Evolutionary conservation across 2,797 vertebrate species (phyloP).

Genomic region (Phrynocephalus vlangalii): DNA sequence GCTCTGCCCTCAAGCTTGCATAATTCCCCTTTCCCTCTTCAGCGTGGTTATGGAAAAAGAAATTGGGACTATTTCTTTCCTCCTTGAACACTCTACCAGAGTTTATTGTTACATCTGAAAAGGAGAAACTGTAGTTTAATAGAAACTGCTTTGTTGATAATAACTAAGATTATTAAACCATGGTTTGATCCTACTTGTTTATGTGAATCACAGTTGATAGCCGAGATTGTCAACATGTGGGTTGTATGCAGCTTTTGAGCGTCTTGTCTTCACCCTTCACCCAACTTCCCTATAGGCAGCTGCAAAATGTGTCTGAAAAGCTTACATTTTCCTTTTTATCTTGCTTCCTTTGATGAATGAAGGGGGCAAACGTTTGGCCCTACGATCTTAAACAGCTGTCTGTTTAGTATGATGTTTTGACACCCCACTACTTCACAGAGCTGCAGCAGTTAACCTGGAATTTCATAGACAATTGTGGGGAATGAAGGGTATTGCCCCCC

Average conservation of each 20-base stretch:
- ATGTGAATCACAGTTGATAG: neutral
- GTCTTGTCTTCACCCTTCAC: neutral
- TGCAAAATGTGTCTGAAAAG: neutral
- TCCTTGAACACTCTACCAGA: neutral
- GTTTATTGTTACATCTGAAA: neutral
- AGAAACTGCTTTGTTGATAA: neutral
- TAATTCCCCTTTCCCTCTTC: neutral
- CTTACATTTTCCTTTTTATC: neutral
- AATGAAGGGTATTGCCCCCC: neutral
- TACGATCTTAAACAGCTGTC: neutral
- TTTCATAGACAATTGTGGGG: neutral
- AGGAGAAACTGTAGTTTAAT: neutral
- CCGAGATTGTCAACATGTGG: neutral
- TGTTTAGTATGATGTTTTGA: neutral
- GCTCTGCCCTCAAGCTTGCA: no score
- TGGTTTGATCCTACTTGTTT: neutral
- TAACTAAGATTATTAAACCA: neutral
- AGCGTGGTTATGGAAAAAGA: neutral
- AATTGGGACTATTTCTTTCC: neutral
- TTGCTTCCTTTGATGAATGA: neutral
- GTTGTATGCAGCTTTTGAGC: no score
- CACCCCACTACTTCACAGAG: no score
- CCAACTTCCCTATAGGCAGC: neutral
- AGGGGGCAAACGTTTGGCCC: neutral
- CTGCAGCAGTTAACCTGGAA: neutral